Base-by-base conservation (phyloP, 2,888 invertebrate species). In the Rhingia campestris region DNA sequence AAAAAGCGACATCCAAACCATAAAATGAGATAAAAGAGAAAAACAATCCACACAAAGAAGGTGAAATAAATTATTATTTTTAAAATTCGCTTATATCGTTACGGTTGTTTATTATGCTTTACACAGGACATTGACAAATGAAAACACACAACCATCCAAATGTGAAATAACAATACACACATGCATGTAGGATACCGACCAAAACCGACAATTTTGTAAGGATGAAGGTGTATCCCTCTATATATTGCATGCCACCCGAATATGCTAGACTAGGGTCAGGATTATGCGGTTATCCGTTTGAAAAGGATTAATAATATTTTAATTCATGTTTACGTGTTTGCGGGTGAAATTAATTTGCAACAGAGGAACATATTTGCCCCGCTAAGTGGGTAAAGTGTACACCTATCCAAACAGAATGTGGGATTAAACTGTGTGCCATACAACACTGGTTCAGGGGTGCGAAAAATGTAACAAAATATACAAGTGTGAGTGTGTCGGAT, bases 11-110 rank as follows among this genome's bases (percentile, higher is more conserved):
- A 84, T 58, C 54, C 64, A 35, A 45, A 73, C 51, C 58, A 33
- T 39, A 64, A 49, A 43, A 59, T 41, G 45, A 53, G 77, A 33
- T 53, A 77, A 79, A 49, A 79, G 37, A 76, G 51, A 86, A 66
- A 63, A 69, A 58, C 41, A 64, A 61, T 58, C 39, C 56, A 73
- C 41, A 64, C 70, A 72, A 67, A 70, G 54, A 54, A 79, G 66
- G 61, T 64, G 67, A 84, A 80, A 73, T 72, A 69, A 51, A 73
- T 86, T 66, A 76, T 76, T 81, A 81, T 66, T 67, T 72, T 54
- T 35, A 14, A 43, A 43, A 59, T 70, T 58, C 41, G 51, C 30
- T 51, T 76, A 39, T 61, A 76, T 63, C 61, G 76, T 22, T 22
- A 37, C 47, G 61, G 51, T 41, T 49, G 32, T 14, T 49, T 54